Conservation (phyloP, 2,113 vertebrate species). For the Clupea harengus region DNA sequence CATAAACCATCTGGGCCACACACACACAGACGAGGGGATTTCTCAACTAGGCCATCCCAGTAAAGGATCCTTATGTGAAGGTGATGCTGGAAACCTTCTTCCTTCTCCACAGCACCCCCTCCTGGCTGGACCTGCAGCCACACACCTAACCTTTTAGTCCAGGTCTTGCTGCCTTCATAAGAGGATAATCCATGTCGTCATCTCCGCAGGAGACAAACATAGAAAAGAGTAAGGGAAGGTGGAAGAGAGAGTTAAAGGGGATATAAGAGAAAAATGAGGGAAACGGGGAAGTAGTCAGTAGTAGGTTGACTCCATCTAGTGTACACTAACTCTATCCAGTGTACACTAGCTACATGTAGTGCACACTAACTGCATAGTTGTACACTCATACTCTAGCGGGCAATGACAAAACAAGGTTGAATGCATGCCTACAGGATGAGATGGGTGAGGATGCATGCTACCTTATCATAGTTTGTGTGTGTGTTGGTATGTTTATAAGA, state of each 20-base stretch:
- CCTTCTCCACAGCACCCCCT: not conserved
- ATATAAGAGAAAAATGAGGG: not conserved
- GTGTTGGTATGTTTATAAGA: not conserved
- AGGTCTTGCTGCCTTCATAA: not conserved
- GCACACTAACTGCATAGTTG: not conserved
- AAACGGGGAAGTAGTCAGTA: not conserved
- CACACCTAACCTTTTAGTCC: not conserved
- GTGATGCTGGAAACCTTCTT: not conserved
- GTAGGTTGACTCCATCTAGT: not conserved
- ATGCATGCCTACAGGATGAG: conserved; percentile 3
- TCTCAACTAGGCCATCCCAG: not conserved
- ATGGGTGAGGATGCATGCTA: not conserved
- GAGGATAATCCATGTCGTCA: too few relatives aligned
- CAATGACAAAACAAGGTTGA: not conserved
- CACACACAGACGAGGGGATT: not conserved
- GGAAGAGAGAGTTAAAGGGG: conserved; percentile 40
- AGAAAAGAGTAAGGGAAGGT: conserved; percentile 26
- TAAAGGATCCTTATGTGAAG: not conserved
- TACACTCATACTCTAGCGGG: conserved; percentile 9
- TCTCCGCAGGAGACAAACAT: not conserved
- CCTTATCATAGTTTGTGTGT: not conserved
- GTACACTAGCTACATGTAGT: not conserved
- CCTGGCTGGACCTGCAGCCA: not conserved
- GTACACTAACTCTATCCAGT: not conserved
- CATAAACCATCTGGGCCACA: not conserved